Evolutionary conservation across 2,888 invertebrate species (phyloP).

Genomic region (Scaptomyza polygonia): DNA sequence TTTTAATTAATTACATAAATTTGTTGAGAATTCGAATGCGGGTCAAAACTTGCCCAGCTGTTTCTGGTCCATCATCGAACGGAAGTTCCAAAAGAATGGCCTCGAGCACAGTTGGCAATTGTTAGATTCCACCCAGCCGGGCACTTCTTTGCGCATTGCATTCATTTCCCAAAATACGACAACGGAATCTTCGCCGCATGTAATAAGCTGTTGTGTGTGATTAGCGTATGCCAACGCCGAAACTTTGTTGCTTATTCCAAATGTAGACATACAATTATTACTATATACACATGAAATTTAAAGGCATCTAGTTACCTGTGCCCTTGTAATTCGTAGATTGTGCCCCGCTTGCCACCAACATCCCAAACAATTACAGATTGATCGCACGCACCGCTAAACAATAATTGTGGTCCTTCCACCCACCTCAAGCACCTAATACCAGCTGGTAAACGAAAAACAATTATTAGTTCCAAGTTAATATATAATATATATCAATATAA

Average conservation of each 20-base stretch:
- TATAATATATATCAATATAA: no score
- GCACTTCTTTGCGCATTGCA: slow-evolving; percentile 94
- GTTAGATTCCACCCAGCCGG: slow-evolving; percentile 97
- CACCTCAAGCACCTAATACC: slow-evolving; percentile 93
- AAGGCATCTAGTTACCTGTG: slow-evolving; percentile 88
- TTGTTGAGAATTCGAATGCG: neutral
- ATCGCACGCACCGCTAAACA: slow-evolving; percentile 98
- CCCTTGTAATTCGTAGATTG: slow-evolving; percentile 97
- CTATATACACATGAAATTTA: neutral
- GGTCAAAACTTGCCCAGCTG: slow-evolving; percentile 87
- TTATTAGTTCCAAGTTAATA: no score
- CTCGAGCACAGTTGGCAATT: slow-evolving; percentile 96
- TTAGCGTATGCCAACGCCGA: slow-evolving; percentile 94
- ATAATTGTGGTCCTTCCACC: slow-evolving; percentile 94
- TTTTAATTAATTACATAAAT: neutral
- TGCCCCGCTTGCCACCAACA: slow-evolving; percentile 98
- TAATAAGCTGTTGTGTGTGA: slow-evolving; percentile 91
- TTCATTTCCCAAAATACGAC: slow-evolving; percentile 98
- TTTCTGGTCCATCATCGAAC: slow-evolving; percentile 99
- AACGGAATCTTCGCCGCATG: slow-evolving; percentile 96
- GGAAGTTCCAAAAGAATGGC: slow-evolving; percentile 99
- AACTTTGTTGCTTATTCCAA: slow-evolving; percentile 90
- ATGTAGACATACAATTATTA: neutral
- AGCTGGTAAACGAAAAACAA: slow-evolving; percentile 54
- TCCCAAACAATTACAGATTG: slow-evolving; percentile 99